Conservation (phyloP, 1,140 invertebrate species). For the Calosoma granatense region DNA sequence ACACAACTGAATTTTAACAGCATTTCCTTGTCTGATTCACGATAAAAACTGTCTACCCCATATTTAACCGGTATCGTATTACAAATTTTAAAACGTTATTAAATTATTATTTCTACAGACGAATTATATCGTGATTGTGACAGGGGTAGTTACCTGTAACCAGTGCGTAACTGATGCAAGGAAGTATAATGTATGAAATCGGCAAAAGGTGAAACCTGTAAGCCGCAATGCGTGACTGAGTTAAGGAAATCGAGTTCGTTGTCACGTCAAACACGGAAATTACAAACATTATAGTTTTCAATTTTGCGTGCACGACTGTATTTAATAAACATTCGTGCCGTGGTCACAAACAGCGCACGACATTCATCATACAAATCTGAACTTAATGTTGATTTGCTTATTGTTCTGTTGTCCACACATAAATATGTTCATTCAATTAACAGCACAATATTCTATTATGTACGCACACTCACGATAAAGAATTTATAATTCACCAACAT, state of each 20-base stretch:
- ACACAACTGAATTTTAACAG: no score
- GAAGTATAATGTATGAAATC: no score
- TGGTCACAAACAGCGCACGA: not conserved
- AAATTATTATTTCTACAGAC: no score
- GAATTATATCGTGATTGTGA: no score
- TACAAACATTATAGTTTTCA: conserved; percentile 8
- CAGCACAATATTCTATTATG: not conserved
- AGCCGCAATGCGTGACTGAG: not conserved
- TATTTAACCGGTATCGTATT: no score
- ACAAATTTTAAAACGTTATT: no score
- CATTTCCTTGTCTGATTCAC: no score
- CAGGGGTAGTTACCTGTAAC: no score
- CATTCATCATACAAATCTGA: conserved; percentile 8
- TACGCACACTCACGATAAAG: not conserved
- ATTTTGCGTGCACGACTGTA: not conserved
- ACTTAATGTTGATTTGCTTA: conserved; percentile 7
- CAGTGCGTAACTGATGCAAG: no score
- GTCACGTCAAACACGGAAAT: conserved; percentile 8
- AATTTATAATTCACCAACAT: not conserved
- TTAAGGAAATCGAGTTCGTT: conserved; percentile 5
- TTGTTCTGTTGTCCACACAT: conserved; percentile 4
- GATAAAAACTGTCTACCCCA: no score
- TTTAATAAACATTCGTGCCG: conserved; percentile 6
- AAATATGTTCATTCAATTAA: conserved; percentile 1
- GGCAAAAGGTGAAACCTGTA: conserved; percentile 15